Base-by-base conservation (phyloP, 2,888 invertebrate genomes). In the Eilema caniola region DNA sequence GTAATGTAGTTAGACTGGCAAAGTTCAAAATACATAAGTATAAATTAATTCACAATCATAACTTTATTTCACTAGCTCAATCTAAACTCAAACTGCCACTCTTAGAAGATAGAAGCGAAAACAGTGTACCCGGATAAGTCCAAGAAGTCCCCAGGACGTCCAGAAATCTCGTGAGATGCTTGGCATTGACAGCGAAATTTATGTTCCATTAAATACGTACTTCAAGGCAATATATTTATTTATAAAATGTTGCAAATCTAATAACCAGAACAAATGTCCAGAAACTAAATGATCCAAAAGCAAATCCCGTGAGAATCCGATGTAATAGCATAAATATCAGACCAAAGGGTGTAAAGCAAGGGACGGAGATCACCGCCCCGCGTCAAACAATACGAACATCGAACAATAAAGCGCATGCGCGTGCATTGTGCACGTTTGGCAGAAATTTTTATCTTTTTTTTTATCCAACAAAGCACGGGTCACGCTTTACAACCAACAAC, bases 401-500 rank as follows among this genome's bases (percentile, higher is more conserved):
- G n/a, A n/a, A n/a, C n/a, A n/a, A n/a, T n/a, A 90, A 91, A 86
- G 78, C 89, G 88, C 89, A 89, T 88, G 90, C 90, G 86, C 85
- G 75, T 82, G 84, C 84, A 89, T 89, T 91, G 89, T 89, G 82
- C 80, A 74, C 86, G 84, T 88, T 86, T 75, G 75, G 81, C 78
- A 77, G 83, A 78, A 77, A 74, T 84, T 85, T 88, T 89, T 87
- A 88, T 81, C 76, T 80, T 79, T 86, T 84, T 80, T 87, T 85
- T 86, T 82, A 85, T 82, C 77, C 75, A 85, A 90, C 90, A 91
- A 92, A 87, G 86, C 80, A 80, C 84, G 86, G 86, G 89, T 90
- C 91, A 92, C 92, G 93, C 88, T 90, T 82, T 76, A 82, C 86
- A 87, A 81, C 79, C 86, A 77, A 79, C 83, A 86, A 94, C 92